Evolutionary conservation across 30 jellyfish, hydroid and myxozoan species (phyloP).

Genomic region (Aurelia coerulea): DNA sequence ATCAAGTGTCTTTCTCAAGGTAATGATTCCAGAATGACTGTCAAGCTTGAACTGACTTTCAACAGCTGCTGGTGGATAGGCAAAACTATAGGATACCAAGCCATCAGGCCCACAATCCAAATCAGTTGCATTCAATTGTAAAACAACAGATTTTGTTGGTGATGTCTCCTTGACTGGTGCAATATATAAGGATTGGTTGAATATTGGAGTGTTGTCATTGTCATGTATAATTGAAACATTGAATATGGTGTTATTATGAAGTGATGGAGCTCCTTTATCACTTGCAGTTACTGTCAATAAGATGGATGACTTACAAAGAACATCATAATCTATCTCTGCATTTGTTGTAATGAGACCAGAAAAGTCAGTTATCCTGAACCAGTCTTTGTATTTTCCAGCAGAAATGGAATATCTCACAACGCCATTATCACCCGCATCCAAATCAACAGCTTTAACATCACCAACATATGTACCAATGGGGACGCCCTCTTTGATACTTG

Average conservation of each 20-base stretch:
- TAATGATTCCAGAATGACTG: slow-evolving; percentile 15
- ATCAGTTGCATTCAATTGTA: slow-evolving; percentile 42
- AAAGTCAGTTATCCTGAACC: slow-evolving; percentile 46
- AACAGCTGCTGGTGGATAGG: slow-evolving; percentile 17
- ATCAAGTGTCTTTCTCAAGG: slow-evolving; percentile 14
- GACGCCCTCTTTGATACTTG: slow-evolving; percentile 47
- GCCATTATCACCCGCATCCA: slow-evolving; percentile 50
- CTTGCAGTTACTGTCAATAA: slow-evolving; percentile 40
- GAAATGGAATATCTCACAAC: slow-evolving; percentile 31
- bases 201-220: slow-evolving; percentile 85
- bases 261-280: slow-evolving; percentile 64
- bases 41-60: slow-evolving; percentile 6
- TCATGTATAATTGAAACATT: slow-evolving; percentile 52
- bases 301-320: slow-evolving; percentile 4
- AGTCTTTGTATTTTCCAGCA: slow-evolving; percentile 33
- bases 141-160: slow-evolving; percentile 15
- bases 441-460: slow-evolving; percentile 55
- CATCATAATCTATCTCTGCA: slow-evolving; percentile 65
- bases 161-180: slow-evolving; percentile 40
- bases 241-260: slow-evolving; percentile 15
- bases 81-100: slow-evolving; percentile 8
- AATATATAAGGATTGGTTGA: slow-evolving; percentile 32
- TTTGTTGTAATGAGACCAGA: slow-evolving; percentile 68
- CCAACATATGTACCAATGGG: slow-evolving; percentile 70
- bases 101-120: slow-evolving; percentile 59